A percentile compares a stretch with the other conserved stretches of the same genome.
Evolutionary conservation across 2,888 invertebrate genomes (phyloP).

Genomic region (Lucinisca nassula): DNA sequence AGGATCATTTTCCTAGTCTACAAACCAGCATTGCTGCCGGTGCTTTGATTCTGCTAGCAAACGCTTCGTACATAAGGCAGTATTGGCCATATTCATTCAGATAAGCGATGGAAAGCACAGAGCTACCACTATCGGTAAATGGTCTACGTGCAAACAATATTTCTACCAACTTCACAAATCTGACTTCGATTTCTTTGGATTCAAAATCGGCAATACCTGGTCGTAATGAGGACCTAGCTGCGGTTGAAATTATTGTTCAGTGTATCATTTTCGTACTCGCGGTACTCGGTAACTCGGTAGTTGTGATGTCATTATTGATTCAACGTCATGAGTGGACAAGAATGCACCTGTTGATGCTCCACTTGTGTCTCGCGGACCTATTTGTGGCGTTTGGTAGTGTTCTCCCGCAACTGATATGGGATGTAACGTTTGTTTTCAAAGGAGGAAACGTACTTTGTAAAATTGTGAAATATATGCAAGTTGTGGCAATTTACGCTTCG

Average conservation of each 20-base stretch:
- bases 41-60: too few relatives aligned
- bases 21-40: too few relatives aligned
- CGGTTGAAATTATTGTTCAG: constrained; percentile 86
- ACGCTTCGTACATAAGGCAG: too few relatives aligned
- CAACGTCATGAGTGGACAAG: constrained; percentile 90
- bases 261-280: constrained; percentile 82
- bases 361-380: constrained; percentile 92
- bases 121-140: too few relatives aligned
- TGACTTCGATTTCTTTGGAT: neutral
- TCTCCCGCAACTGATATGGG: constrained; percentile 89
- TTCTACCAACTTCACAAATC: neutral
- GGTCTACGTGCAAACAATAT: too few relatives aligned
- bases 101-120: too few relatives aligned
- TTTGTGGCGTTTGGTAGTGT: constrained; percentile 92
- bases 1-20: too few relatives aligned
- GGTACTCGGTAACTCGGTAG: constrained; percentile 82
- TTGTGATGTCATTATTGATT: constrained; percentile 75
- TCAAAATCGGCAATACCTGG: constrained; percentile 1
- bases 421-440: constrained; percentile 79
- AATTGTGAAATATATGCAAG: constrained; percentile 91
- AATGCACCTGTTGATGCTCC: constrained; percentile 92
- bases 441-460: constrained; percentile 86
- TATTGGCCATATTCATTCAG: too few relatives aligned
- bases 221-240: constrained; percentile 90
- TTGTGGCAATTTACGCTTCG: constrained; percentile 82